A percentile compares a stretch with the other conserved stretches of the same genome.
Evolutionary conservation across 2,888 invertebrate genomes (phyloP).

Genomic region (Lithophane semibrunnea): DNA sequence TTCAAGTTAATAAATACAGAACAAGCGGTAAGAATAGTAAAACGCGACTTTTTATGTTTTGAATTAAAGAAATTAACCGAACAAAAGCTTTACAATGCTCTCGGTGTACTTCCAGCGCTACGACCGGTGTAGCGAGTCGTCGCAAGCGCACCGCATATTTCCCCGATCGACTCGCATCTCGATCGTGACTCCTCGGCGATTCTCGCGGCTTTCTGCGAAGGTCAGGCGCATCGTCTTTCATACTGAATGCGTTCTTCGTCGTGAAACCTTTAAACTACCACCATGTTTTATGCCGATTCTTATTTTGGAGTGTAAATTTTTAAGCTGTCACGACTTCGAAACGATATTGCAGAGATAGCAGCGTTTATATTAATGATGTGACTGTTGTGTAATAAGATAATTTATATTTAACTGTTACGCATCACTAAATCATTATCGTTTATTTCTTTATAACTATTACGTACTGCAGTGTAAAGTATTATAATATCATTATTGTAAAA

Average conservation of each 20-base stretch:
- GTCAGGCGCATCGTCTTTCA: conserved; percentile 74
- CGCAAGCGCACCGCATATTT: conserved; percentile 70
- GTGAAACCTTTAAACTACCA: conserved; percentile 69
- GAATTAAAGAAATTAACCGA: fast-evolving
- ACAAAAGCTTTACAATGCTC: conserved; percentile 33
- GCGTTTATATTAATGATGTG: conserved; percentile 53
- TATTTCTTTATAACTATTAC: conserved; percentile 33
- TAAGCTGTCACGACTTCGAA: conserved; percentile 57
- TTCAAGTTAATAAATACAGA: background rate
- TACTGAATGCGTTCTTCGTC: conserved; percentile 64
- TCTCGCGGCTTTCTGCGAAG: conserved; percentile 76
- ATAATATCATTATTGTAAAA: conserved; percentile 29
- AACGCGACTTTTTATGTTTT: background rate
- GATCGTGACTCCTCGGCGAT: conserved; percentile 63
- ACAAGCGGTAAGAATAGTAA: background rate
- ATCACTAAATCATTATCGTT: conserved; percentile 47
- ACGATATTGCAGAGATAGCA: conserved; percentile 46
- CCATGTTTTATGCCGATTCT: conserved; percentile 66
- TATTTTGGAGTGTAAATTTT: conserved; percentile 69
- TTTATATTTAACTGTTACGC: conserved; percentile 51
- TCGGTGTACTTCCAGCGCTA: conserved; percentile 50
- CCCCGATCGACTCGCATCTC: conserved; percentile 67
- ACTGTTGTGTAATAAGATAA: conserved; percentile 58
- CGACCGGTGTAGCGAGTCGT: conserved; percentile 44
- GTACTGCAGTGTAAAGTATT: conserved; percentile 6